Base-by-base conservation (phyloP, 1,140 invertebrate species). In the Platorchestia sp. region DNA sequence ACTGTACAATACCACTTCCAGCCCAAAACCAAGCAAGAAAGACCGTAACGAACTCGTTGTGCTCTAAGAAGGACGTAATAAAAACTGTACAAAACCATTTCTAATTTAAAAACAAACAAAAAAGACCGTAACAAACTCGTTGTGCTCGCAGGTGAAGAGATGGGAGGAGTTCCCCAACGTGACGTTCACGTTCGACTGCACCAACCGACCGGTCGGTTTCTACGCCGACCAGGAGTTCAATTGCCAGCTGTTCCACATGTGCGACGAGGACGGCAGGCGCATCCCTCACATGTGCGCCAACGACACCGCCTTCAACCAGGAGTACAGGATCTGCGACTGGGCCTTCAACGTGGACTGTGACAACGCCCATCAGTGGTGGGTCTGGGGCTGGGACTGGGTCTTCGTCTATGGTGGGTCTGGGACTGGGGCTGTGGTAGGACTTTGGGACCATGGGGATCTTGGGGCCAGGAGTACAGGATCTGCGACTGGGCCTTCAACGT, bases 181-280 rank as follows among this genome's bases (percentile, higher is more conserved):
- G 90, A 98, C 97, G 91, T 98, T 98, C 96, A 98, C 97, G 42
- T 98, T 98, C 96, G 97, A 97, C 97, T 98, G 98, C 96, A 97
- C 97, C 45, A 97, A 97, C 96, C 97, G 97, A 95, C 97, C 97
- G 0, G 97, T 98, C 53, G 98, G 98, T 6, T 98, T 98, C 96
- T 98, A 98, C 96, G 98, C 98, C 19, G 98, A 98, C 96, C 97
- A 97, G 91, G 98, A 98, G 96, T 98, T 98, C 96, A 97, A 98
- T 96, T 98, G 98, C 96, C 97, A 98, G 97, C 97, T 98, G 95
- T 98, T 98, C 96, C 98, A 98, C 96, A 98, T 98, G 97, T 98
- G 98, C 96, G 97, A 98, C 96, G 98, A 97, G 96, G 97, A 98
- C 95, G 98, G 98, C 45, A 97, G 97, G 95, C 97, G 98, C 95